Conservation (phyloP, 1,140 invertebrate genomes). For the Microplitis mediator region DNA sequence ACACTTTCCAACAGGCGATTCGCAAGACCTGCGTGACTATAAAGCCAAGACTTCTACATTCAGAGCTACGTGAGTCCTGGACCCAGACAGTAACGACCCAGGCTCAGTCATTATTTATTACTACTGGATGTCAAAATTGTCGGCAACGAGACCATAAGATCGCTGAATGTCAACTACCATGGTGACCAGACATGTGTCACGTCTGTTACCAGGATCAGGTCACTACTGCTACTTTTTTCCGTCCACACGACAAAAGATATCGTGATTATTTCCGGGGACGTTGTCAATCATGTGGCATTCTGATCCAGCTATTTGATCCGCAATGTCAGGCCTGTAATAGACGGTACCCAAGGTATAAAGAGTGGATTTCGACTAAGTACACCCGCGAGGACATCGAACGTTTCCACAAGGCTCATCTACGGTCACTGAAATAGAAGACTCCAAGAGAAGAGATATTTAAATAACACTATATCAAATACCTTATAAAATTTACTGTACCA, state of each 20-base stretch:
- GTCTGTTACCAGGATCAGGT: not conserved
- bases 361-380: no score
- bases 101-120: not conserved
- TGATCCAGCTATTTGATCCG: no score
- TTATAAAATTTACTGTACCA: no score
- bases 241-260: not conserved
- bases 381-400: not conserved
- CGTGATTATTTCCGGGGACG: no score
- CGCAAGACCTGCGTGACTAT: not conserved
- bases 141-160: not conserved
- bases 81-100: not conserved
- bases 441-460: no score
- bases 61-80: not conserved
- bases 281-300: no score
- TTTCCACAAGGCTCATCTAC: no score
- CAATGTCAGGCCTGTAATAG: no score
- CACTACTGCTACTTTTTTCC: not conserved
- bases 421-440: no score
- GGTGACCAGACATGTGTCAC: not conserved
- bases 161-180: not conserved
- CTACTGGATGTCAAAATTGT: not conserved
- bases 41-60: not conserved
- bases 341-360: no score
- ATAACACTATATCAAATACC: no score
- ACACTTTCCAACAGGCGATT: not conserved